Base-by-base conservation (phyloP, 2,888 invertebrate species). In the Thymelicus sylvestris region DNA sequence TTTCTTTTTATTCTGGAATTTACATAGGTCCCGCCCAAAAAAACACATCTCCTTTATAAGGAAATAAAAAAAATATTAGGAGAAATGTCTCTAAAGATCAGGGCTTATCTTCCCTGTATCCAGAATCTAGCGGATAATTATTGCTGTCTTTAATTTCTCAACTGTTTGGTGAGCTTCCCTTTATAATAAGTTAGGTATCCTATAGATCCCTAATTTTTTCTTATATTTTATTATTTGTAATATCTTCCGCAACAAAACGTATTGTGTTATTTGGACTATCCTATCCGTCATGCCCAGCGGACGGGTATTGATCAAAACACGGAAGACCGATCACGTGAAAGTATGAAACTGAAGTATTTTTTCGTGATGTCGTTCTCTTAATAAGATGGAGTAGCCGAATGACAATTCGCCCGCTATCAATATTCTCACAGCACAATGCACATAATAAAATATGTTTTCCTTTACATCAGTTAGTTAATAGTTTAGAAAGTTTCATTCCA, bases 321-420 rank as follows among this genome's bases (percentile, higher is more conserved):
- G 68, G 63, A 69, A 69, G 64, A 69, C 69, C 57, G 69, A 69
- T 69, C 57, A 64, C 64, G 64, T 69, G 15, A 68, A 44, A 55
- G 44, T 50, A 63, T 44, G 62, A 63, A 68, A 55, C 47, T 55
- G 44, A 55, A 61, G 41, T 67, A 47, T 68, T 63, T 44, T 62
- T 68, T 55, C 41, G 55, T 24, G 19, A 55, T 24, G 24, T 24
- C 31, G 31, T 31, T 31, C 55, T 59, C 38, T 39, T 39, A 59
- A 59, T 59, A 59, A 59, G 38, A 59, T 59, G n/a, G 39, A 59
- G 59, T 59, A 39, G 59, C 2, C 39, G 13, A n/a, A 39, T 39
- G 13, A 59, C 13, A 59, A 59, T 39, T n/a, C 13, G 5, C 0
- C 13, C 38, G 39, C n/a, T 59, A 15, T 57, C 57, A 12, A 57